Conservation (phyloP, 2,113 vertebrate genomes). For the Tyto alba region DNA sequence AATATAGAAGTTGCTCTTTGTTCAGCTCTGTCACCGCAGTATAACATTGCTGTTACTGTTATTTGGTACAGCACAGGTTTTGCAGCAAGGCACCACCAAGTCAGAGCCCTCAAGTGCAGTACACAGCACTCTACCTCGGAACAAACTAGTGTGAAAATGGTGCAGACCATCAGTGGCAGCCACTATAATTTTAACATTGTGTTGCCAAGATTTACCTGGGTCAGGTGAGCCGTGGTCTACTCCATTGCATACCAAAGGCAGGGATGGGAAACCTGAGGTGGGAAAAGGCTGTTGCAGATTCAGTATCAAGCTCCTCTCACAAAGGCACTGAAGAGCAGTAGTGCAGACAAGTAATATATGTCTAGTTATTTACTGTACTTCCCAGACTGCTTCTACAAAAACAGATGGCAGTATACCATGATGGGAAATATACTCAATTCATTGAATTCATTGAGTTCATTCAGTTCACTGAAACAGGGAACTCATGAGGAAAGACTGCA, state of each 20-base stretch:
- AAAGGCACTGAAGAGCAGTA: not conserved
- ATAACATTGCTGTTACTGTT: not conserved
- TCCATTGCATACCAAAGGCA: not conserved
- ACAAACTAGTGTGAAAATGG: not conserved
- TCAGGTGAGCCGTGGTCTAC: not conserved
- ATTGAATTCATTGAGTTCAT: not conserved
- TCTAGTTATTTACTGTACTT: not conserved
- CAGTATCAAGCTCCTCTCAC: not conserved
- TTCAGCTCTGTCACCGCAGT: not conserved
- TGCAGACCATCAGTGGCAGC: not conserved
- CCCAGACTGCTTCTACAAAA: not conserved
- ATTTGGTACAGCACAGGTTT: not conserved
- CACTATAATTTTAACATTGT: not conserved
- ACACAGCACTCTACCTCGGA: not conserved
- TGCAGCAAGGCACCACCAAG: not conserved
- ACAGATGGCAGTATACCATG: not conserved
- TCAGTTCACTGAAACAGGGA: not conserved
- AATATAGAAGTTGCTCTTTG: not conserved
- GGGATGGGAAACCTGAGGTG: not conserved
- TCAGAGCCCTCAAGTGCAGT: not conserved
- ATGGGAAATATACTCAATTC: not conserved
- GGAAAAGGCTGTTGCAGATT: not conserved
- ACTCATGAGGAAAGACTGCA: not conserved
- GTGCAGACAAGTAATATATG: not conserved
- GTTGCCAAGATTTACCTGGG: not conserved